These are phyloP conservation scores for Agrochola macilenta DNA, from an alignment of 2,888 invertebrate genomes.

Conservation along the genomic window DNA sequence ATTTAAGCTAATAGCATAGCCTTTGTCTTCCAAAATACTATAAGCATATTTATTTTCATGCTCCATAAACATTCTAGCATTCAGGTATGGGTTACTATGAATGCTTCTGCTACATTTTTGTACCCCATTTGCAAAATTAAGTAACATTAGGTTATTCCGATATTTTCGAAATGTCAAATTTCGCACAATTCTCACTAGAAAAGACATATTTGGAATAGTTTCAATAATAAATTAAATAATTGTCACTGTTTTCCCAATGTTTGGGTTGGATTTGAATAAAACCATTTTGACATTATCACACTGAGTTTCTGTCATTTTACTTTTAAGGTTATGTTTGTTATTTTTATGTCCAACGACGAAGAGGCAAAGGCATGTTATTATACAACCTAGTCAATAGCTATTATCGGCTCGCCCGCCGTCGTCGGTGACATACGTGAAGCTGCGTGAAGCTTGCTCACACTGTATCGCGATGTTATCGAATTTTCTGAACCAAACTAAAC, in stretches of 20 bases:
- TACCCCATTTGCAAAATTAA: conserved; percentile 47
- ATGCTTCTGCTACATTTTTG: conserved; percentile 68
- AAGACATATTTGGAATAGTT: conserved; percentile 56
- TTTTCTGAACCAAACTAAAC: too few species aligned
- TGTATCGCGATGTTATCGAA: too few species aligned
- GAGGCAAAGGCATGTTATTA: neutral
- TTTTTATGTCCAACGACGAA: conserved; percentile 5
- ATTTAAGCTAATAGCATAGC: conserved; percentile 75
- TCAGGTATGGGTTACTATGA: conserved; percentile 68
- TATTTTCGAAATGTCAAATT: conserved; percentile 52
- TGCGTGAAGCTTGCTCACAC: too few species aligned
- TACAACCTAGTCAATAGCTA: neutral
- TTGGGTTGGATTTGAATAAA: neutral
- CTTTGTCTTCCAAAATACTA: conserved; percentile 80
- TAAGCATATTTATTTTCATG: conserved; percentile 86
- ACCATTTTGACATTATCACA: conserved; percentile 12
- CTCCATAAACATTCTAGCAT: conserved; percentile 81
- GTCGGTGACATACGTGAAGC: too few species aligned
- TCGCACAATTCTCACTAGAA: conserved; percentile 64
- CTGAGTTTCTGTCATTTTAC: conserved; percentile 17
- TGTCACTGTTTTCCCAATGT: neutral
- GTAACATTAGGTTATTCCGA: conserved; percentile 38
- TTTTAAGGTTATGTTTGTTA: conserved; percentile 27
- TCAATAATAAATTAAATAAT: neutral
- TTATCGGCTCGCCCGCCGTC: too few species aligned